Evolutionary conservation across 1,140 invertebrate genomes (phyloP), one percentile per base, ranked within the genome.

Genomic region (Sycophila sp.): DNA sequence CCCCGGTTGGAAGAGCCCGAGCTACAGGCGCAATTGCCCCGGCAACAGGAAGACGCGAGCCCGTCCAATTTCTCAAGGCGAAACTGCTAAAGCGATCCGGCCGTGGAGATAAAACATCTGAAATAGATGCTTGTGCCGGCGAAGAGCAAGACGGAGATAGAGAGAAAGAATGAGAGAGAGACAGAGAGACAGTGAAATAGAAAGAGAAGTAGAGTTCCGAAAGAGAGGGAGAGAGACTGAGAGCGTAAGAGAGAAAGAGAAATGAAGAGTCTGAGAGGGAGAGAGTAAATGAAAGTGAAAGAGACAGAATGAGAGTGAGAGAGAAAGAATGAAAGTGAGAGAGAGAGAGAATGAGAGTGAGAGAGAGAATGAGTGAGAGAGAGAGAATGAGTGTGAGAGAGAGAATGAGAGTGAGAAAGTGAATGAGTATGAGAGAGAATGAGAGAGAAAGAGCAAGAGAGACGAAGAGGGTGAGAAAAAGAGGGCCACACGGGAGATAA

Each of bases 1-100:
- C n/a, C n/a, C n/a, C n/a, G n/a, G n/a, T n/a, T n/a, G n/a, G n/a
- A n/a, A n/a, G n/a, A n/a, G n/a, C n/a, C n/a, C n/a, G n/a, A n/a
- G n/a, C n/a, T n/a, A n/a, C n/a, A n/a, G n/a, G n/a, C n/a, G n/a
- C n/a, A n/a, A n/a, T n/a, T n/a, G n/a, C n/a, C n/a, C n/a, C n/a
- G n/a, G n/a, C n/a, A n/a, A n/a, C n/a, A n/a, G n/a, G n/a, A n/a
- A n/a, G n/a, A n/a, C n/a, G n/a, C n/a, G n/a, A n/a, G n/a, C n/a
- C 22, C 53, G n/a, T 56, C 32, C 55, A 36, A 58, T 58, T 58
- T 22, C 55, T 58, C 55, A 22, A 15, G n/a, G n/a, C 34, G 55
- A 10, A 58, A 40, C 53, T 34, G 15, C 17, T 17, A 34, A 56
- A 56, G 32, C 15, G 53, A 56, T 56, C 28, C 28, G 6, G 15